phyloP scores from a whole-genome alignment of 2,888 invertebrate genomes.

The Chymomyza procnemis region DNA sequence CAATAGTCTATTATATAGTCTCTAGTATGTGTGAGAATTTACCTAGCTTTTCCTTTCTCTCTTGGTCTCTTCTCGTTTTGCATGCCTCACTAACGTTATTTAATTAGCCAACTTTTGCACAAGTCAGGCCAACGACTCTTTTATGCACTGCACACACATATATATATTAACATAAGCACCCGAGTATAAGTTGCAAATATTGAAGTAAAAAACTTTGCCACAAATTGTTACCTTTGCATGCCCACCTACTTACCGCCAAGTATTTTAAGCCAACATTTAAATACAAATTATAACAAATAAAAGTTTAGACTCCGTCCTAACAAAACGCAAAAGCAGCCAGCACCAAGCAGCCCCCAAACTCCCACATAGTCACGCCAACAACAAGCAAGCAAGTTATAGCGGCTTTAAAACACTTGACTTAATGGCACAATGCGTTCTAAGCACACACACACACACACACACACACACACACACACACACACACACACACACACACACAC shows the following conservation, averaged over 20 bases:
- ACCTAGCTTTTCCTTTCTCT: neutral
- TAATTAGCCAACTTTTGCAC: neutral
- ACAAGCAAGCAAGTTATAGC: conserved; percentile 34
- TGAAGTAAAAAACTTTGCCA: conserved; percentile 63
- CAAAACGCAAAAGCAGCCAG: too few relatives aligned
- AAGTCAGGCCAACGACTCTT: too few relatives aligned
- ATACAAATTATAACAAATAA: conserved; percentile 62
- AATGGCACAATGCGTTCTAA: conserved; percentile 21
- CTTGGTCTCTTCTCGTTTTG: neutral
- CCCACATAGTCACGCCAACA: neutral
- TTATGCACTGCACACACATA: too few relatives aligned
- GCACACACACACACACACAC: conserved; percentile 16
- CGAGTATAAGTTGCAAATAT: conserved; percentile 57
- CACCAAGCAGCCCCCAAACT: neutral
- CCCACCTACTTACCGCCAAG: conserved; percentile 20
- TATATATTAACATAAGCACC: conserved; percentile 12
- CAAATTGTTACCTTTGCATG: conserved; percentile 62
- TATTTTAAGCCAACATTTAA: conserved; percentile 55
- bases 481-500: conserved; percentile 17
- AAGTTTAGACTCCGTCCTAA: conserved; percentile 21
- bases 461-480: conserved; percentile 6
- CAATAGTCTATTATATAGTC: neutral
- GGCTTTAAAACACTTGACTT: conserved; percentile 48
- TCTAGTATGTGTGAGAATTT: neutral
- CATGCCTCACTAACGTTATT: neutral